Conservation (phyloP, 30 jellyfish, hydroid and myxozoan genomes). For the Morbakka virulenta region DNA sequence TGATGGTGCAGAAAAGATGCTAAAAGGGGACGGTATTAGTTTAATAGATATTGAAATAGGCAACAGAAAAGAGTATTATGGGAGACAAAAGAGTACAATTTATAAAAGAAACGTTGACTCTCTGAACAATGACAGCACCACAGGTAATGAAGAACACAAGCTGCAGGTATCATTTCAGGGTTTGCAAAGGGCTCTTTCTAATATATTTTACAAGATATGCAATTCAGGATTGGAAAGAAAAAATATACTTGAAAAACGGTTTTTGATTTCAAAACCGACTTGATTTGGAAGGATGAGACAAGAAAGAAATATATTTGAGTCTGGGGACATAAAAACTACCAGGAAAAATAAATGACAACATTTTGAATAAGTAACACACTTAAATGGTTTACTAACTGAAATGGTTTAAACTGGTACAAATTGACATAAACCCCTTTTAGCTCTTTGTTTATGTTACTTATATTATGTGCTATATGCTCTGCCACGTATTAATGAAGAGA, state of each 20-base stretch:
- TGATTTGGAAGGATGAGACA: not conserved
- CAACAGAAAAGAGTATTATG: conserved; percentile 27
- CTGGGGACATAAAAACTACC: no score
- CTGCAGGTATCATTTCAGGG: conserved; percentile 86
- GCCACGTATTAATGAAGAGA: no score
- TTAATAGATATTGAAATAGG: conserved; percentile 92
- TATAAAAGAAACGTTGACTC: not conserved
- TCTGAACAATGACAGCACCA: not conserved
- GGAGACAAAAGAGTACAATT: not conserved
- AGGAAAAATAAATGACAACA: no score
- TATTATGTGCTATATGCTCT: no score
- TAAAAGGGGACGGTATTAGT: conserved; percentile 83
- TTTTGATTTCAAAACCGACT: not conserved
- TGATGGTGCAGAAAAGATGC: conserved; percentile 68
- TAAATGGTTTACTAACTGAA: no score
- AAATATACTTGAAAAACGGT: not conserved
- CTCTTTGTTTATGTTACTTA: no score
- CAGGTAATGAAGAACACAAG: conserved; percentile 64
- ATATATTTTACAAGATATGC: conserved; percentile 79
- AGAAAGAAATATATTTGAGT: no score
- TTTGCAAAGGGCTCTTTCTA: conserved; percentile 75
- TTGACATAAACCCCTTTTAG: no score
- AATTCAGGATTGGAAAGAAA: not conserved
- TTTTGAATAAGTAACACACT: no score
- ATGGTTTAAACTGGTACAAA: no score